Evolutionary conservation across 2,113 vertebrate species (phyloP).

Genomic region (Vicugna pacos): DNA sequence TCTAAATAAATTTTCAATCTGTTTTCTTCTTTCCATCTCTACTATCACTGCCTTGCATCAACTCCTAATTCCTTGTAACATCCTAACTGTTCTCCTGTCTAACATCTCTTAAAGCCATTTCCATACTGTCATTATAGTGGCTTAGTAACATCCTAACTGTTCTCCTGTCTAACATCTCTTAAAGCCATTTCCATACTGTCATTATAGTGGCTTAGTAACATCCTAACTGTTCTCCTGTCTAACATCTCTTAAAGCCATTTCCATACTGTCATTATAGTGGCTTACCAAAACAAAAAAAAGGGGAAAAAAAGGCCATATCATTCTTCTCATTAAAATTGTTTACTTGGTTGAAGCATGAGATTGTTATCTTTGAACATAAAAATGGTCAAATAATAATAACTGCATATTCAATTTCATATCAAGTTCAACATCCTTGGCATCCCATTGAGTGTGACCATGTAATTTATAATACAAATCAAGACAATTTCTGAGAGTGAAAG

Average conservation of each 20-base stretch:
- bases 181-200: not conserved
- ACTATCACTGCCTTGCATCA: not conserved
- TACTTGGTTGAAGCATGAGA: not conserved
- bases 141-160: not conserved
- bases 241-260: not conserved
- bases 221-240: not conserved
- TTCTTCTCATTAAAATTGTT: not conserved
- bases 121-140: not conserved
- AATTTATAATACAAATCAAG: not conserved
- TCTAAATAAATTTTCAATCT: not conserved
- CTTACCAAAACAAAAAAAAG: no score
- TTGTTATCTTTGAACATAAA: not conserved
- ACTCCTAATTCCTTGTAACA: not conserved
- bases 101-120: not conserved
- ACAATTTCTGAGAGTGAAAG: not conserved
- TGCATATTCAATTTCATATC: not conserved
- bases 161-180: not conserved
- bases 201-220: not conserved
- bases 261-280: not conserved
- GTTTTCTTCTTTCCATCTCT: not conserved
- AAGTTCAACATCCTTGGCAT: slow-evolving; percentile 14
- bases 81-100: not conserved
- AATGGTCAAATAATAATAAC: not conserved
- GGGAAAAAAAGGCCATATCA: not conserved
- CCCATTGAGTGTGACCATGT: not conserved